Evolutionary conservation across 1,140 invertebrate genomes (phyloP).

Genomic region (silkworm (Bombyx mori)): DNA sequence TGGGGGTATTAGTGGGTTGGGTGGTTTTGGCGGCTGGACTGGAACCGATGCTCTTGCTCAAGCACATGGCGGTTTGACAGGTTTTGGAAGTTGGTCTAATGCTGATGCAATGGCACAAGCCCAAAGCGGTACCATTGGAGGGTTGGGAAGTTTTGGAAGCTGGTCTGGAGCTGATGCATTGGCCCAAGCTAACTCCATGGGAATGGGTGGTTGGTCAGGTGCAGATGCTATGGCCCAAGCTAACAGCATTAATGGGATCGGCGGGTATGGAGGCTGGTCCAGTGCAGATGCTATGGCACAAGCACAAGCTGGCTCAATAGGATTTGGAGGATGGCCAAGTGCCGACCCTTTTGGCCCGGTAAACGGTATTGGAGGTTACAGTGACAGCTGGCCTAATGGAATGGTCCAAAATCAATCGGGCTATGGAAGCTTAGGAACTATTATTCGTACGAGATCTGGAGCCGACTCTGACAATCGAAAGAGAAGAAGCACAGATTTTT

Average conservation of each 20-base stretch:
- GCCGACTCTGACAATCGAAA: background rate
- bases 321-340: conserved; percentile 1
- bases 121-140: background rate
- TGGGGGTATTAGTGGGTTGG: background rate
- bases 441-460: background rate
- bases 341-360: background rate
- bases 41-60: conserved; percentile 4
- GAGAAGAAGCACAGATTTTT: too few species aligned
- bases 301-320: background rate
- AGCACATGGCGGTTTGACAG: conserved; percentile 3
- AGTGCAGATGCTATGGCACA: conserved; percentile 6
- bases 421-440: too few species aligned
- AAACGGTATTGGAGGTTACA: background rate
- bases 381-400: background rate
- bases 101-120: conserved; percentile 7
- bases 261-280: background rate
- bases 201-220: conserved; percentile 5
- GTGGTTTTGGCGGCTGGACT: conserved; percentile 3
- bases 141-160: conserved; percentile 5
- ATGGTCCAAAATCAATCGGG: too few species aligned
- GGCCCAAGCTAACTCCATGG: conserved; percentile 12
- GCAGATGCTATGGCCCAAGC: conserved; percentile 17
- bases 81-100: conserved; percentile 6
- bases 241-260: background rate
- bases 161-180: conserved; percentile 9